Conservation (phyloP, 1,140 invertebrate species). For the Drosophila subpulchrella region DNA sequence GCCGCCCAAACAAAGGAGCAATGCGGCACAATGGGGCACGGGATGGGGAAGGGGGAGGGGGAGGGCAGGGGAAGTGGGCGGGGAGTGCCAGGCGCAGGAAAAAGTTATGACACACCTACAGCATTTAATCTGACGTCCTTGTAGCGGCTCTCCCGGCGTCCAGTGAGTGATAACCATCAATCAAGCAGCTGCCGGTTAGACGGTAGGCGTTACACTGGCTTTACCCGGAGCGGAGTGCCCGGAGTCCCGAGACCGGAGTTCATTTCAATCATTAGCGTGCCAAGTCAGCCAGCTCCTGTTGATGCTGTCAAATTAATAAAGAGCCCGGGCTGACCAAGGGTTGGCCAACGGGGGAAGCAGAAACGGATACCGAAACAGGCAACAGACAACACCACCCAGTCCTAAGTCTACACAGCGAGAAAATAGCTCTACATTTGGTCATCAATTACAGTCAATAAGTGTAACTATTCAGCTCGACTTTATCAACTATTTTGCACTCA, state of each 20-base stretch:
- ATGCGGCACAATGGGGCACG: constrained; percentile 55
- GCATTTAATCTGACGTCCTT: constrained; percentile 76
- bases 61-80: too few relatives aligned
- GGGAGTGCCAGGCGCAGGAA: constrained; percentile 7
- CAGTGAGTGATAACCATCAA: constrained; percentile 82
- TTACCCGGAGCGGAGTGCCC: constrained; percentile 18
- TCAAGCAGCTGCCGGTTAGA: constrained; percentile 68
- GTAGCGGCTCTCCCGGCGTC: constrained; percentile 46
- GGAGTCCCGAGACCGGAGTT: constrained; percentile 50
- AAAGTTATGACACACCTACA: constrained; percentile 82
- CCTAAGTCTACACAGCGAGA: constrained; percentile 37
- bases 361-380: constrained; percentile 3
- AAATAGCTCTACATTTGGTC: not conserved
- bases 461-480: too few relatives aligned
- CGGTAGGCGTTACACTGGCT: constrained; percentile 68
- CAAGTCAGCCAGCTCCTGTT: constrained; percentile 64
- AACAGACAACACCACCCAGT: constrained; percentile 22
- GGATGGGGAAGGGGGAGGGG: constrained; percentile 33
- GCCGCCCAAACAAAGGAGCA: constrained; percentile 61
- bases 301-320: constrained; percentile 84
- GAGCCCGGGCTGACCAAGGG: constrained; percentile 49
- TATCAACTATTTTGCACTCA: too few relatives aligned
- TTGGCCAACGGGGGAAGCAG: constrained; percentile 22
- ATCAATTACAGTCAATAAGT: too few relatives aligned
- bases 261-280: constrained; percentile 82